Evolutionary conservation across 2,888 invertebrate genomes (phyloP), one percentile per base, ranked within the genome.

Genomic region (Ramazzottius varieornatus): DNA sequence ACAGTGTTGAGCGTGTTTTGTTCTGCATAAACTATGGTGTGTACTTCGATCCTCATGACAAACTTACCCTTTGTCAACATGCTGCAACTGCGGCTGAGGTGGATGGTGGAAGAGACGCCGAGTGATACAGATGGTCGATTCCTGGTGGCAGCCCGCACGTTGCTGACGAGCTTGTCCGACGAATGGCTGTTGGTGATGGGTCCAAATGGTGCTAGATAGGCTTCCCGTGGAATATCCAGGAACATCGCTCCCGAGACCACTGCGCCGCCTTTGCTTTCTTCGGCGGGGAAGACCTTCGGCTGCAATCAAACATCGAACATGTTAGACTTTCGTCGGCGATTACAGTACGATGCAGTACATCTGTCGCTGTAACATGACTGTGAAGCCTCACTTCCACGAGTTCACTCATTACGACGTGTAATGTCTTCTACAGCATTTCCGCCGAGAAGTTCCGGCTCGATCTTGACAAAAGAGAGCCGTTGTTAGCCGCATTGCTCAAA

Each of bases 11-110:
- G n/a, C n/a, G n/a, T n/a, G n/a, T n/a, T n/a, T n/a, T n/a, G n/a
- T n/a, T n/a, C n/a, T n/a, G n/a, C n/a, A n/a, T n/a, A n/a, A n/a
- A n/a, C n/a, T n/a, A n/a, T n/a, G n/a, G n/a, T n/a, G n/a, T n/a
- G n/a, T n/a, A n/a, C n/a, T n/a, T n/a, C n/a, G n/a, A n/a, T n/a
- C n/a, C n/a, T n/a, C n/a, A n/a, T n/a, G n/a, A n/a, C n/a, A n/a
- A 40, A 40, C 40, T 40, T 20, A 29, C 54, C 54, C 24, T 54
- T 54, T 54, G 54, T 54, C 29, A 54, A 54, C 54, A 54, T 54
- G 54, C 54, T 54, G 54, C 54, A 54, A 29, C 54, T 54, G 13
- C 54, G 13, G 29, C 54, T 54, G 24, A 54, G 4, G 29, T 54
- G 54, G 20, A 54, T n/a, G 54, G n/a, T 4, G 24, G 54, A 8